Base-by-base conservation (phyloP, 2,113 vertebrate genomes). In the Petrocephalus microphthalmus region DNA sequence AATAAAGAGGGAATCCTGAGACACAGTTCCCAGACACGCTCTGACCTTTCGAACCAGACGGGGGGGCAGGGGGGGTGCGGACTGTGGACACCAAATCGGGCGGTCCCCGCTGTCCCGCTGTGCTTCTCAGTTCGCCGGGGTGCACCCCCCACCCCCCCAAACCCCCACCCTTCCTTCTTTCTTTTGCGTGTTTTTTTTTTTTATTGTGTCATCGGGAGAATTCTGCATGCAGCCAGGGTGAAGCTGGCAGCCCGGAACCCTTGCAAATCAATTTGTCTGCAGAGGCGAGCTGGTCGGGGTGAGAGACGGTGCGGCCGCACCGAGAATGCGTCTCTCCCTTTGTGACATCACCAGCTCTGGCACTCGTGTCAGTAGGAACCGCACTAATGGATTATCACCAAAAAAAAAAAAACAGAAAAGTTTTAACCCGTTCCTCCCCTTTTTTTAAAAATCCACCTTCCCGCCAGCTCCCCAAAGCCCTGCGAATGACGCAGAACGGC, bases 41-140 rank as follows among this genome's bases (percentile, higher is more conserved):
- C 95, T 98, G 97, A 98, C 97, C 97, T 99, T 98, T 99, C 96
- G 95, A 97, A 96, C 97, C 97, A 99, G 97, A 98, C 97, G 96
- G 96, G 97, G 97, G 97, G 96, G 96, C 96, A 97, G 91, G 19
- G 15, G 15, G 91, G 71, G 56, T 45, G 86, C 87, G 53, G 95
- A 94, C 93, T 92, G 94, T 95, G 96, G 96, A 97, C 96, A 95
- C 96, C 97, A 96, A 97, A 97, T 96, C 90, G 95, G 95, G 92
- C 94, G 95, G 94, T 96, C 96, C 96, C 95, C 85, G 93, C 95
- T 94, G 95, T 93, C 96, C 96, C 95, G 95, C 96, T 97, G 96
- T 96, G 96, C 19, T 29, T 94, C 95, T 96, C 95, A 96, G 96
- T 96, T 96, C 96, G 95, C 95, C 94, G 92, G 95, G 95, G 95